Evolutionary conservation across 2,888 invertebrate species (phyloP), one percentile per base, ranked within the genome.

Genomic region (Drosophila anomelani): DNA sequence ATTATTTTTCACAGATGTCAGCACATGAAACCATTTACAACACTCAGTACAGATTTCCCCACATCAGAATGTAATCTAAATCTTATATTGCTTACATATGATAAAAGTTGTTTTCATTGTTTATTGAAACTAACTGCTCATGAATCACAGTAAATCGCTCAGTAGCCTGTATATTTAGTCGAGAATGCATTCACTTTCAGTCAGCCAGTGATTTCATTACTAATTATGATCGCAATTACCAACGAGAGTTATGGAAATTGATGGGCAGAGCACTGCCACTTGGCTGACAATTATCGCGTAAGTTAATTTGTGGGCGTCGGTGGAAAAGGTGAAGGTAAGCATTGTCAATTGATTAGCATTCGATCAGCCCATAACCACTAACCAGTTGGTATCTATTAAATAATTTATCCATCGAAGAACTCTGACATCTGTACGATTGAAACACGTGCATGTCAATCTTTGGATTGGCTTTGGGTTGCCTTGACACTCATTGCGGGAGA

Each of bases 231-330:
- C 49, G 15, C 54, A 60, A n/a, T 75, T 38, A 23, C 39, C 43
- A 29, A 54, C 47, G 46, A 64, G 66, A 80, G 58, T 70, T 80
- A 80, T 80, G 83, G 53, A 53, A 80, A 82, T 82, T 63, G 43
- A 58, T 60, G 49, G 64, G 54, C 63, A 62, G 63, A 57, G 54
- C 56, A 38, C 56, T 57, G 49, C 17, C 41, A 26, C 29, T 59
- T 46, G 67, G 46, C 54, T 67, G 84, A 80, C 84, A 87, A 81
- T 85, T 77, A 85, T 77, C 57, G 67, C 64, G 53, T 58, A 66
- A 67, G 68, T 44, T 74, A 71, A 84, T 84, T 77, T 81, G 63
- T 79, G 63, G 75, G 70, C 64, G 41, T 32, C n/a, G 32, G 20
- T 44, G 41, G 68, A 55, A 74, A 75, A 85, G 73, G 77, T 87